Conservation (phyloP, 2,113 vertebrate species). For the Tichodroma muraria region DNA sequence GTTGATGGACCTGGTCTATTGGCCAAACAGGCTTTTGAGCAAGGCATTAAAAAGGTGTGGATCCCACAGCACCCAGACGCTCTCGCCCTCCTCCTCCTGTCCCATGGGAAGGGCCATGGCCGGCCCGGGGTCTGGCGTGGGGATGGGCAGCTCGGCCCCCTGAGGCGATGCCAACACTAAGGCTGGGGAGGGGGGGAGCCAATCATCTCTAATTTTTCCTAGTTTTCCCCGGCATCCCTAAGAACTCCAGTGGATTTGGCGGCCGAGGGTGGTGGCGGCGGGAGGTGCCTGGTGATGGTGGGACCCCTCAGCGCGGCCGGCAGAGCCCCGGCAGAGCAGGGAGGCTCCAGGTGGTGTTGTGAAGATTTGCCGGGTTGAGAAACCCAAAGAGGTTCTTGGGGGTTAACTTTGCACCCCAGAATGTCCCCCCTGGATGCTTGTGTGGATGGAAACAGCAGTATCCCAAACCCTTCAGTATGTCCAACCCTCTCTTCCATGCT, state of each 20-base stretch:
- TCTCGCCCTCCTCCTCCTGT: neutral
- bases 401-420: neutral
- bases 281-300: neutral
- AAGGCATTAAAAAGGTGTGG: slow-evolving; percentile 89
- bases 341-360: neutral
- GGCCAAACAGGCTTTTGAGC: slow-evolving; percentile 86
- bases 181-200: neutral
- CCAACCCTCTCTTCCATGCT: neutral
- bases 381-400: neutral
- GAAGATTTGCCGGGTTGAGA: neutral
- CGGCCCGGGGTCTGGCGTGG: neutral
- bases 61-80: neutral
- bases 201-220: neutral
- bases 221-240: neutral
- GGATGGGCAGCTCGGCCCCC: neutral
- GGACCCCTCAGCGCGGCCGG: neutral
- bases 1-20: slow-evolving; percentile 90
- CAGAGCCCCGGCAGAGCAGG: neutral
- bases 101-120: neutral
- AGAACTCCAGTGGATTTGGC: neutral
- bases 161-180: neutral
- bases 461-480: neutral
- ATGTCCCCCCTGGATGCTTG: neutral
- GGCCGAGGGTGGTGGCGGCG: neutral
- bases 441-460: fast-evolving